Evolutionary conservation across 2,113 vertebrate genomes (phyloP).

Genomic region (Toxostoma redivivum): DNA sequence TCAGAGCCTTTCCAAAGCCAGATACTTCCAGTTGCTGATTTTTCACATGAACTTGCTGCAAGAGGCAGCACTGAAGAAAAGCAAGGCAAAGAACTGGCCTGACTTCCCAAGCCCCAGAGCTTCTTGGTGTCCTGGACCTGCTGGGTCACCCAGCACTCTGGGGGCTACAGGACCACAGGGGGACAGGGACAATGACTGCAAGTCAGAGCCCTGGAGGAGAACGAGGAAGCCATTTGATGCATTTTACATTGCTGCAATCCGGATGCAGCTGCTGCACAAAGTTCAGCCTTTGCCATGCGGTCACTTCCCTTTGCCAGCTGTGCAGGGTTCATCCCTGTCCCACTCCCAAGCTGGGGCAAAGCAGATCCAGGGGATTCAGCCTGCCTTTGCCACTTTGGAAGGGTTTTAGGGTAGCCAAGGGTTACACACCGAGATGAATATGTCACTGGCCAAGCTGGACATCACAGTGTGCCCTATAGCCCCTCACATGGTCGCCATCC

Average conservation of each 20-base stretch:
- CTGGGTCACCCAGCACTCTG: background rate
- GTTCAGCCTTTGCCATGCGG: fast-evolving
- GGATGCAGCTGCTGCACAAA: background rate
- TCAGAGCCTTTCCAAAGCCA: background rate
- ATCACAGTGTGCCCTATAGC: fast-evolving
- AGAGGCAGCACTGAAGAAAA: background rate
- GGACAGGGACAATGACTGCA: background rate
- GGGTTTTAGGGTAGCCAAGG: background rate
- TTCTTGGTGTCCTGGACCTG: background rate
- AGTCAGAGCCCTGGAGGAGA: background rate
- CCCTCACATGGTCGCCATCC: background rate
- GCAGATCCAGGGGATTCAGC: background rate
- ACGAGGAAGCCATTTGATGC: background rate
- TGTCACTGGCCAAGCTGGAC: background rate
- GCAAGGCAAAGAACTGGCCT: background rate
- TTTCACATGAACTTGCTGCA: background rate
- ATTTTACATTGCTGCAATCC: background rate
- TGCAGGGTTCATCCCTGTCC: fast-evolving
- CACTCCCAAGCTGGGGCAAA: background rate
- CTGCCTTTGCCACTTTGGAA: background rate
- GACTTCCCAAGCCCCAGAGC: background rate
- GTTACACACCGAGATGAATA: fast-evolving
- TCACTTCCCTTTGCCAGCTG: fast-evolving
- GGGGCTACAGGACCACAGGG: background rate
- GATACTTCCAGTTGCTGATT: background rate